These are phyloP conservation scores for Amiota mariae DNA, from an alignment of 2,888 invertebrate genomes.

Conservation along the genomic window DNA sequence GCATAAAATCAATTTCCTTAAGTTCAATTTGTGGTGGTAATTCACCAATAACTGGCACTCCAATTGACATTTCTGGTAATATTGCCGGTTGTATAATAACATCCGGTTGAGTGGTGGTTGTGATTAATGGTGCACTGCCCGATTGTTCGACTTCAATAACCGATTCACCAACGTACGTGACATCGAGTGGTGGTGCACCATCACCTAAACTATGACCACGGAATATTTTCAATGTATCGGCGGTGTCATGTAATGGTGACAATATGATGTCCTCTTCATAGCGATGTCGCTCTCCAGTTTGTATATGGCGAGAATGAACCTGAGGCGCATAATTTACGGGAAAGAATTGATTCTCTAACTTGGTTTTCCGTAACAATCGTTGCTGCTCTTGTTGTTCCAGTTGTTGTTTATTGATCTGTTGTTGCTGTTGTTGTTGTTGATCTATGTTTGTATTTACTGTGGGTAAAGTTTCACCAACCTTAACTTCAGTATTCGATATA, in stretches of 20 bases:
- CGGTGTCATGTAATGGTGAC: constrained; percentile 66
- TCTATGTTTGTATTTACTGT: constrained; percentile 52
- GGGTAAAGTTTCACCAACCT: constrained; percentile 72
- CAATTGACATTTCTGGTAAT: constrained; percentile 72
- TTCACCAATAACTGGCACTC: constrained; percentile 73
- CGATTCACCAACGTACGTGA: constrained; percentile 73
- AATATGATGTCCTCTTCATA: constrained; percentile 73
- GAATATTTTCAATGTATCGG: constrained; percentile 70
- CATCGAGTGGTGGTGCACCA: constrained; percentile 68
- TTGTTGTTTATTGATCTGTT: constrained; percentile 34
- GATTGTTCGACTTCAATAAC: constrained; percentile 73
- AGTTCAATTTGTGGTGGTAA: constrained; percentile 73
- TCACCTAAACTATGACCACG: constrained; percentile 50
- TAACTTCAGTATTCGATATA: constrained; percentile 74
- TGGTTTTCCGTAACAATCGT: constrained; percentile 59
- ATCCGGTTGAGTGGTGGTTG: constrained; percentile 58
- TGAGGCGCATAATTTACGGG: constrained; percentile 65
- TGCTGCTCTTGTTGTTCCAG: constrained; percentile 30
- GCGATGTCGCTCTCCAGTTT: constrained; percentile 47
- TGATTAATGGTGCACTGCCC: constrained; percentile 32
- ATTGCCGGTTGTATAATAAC: constrained; percentile 73
- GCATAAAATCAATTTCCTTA: constrained; percentile 73
- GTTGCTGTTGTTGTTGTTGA: constrained; percentile 39
- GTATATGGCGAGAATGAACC: constrained; percentile 66
- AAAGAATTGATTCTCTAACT: constrained; percentile 70